Percentiles rank a stretch among this genome's conserved stretches.
Conservation (phyloP, 2,888 invertebrate species). For the Pristionchus entomophagus region DNA sequence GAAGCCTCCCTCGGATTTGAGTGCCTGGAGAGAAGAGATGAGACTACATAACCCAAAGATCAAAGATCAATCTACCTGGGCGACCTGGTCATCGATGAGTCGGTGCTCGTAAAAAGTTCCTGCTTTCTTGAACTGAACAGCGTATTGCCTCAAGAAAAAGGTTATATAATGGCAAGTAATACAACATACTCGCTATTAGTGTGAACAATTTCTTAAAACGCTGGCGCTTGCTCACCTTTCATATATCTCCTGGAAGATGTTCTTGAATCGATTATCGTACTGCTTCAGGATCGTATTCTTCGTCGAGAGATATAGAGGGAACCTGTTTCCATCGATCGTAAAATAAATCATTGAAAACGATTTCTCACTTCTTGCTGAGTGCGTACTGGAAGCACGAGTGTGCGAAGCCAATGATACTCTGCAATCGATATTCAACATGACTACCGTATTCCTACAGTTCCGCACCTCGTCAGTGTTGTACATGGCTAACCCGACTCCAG, state of each 20-base stretch:
- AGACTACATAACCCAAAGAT: no score
- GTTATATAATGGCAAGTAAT: background rate
- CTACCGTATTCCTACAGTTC: no score
- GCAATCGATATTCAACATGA: no score
- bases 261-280: slow-evolving; percentile 92
- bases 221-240: slow-evolving; percentile 9
- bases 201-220: no score
- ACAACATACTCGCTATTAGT: no score
- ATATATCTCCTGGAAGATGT: slow-evolving; percentile 91
- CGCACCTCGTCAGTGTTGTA: slow-evolving; percentile 93
- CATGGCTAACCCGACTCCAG: slow-evolving; percentile 94
- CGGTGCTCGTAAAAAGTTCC: slow-evolving; percentile 98
- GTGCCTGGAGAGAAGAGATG: slow-evolving; percentile 51
- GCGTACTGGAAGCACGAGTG: slow-evolving; percentile 94
- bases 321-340: no score
- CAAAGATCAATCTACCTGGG: no score
- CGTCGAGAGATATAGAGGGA: slow-evolving; percentile 84
- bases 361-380: slow-evolving; percentile 78
- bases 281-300: slow-evolving; percentile 92
- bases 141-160: slow-evolving; percentile 82
- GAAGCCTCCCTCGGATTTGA: slow-evolving; percentile 93
- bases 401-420: slow-evolving; percentile 88
- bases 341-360: background rate
- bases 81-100: slow-evolving; percentile 98
- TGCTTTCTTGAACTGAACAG: slow-evolving; percentile 86